Base-by-base conservation (phyloP, 2,113 vertebrate species). In the Hippocampus mohnikei region DNA sequence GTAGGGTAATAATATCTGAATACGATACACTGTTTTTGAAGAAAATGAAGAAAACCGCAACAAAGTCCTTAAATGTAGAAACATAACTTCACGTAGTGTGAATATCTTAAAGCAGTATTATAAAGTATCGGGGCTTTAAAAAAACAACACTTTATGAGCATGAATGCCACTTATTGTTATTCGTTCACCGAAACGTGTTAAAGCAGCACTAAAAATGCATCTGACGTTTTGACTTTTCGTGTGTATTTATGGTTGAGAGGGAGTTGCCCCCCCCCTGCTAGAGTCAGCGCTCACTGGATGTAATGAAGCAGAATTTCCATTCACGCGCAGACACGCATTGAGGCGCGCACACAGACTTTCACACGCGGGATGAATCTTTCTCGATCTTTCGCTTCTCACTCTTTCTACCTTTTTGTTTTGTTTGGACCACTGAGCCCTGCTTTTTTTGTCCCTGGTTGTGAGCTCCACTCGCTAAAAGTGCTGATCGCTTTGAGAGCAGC, bases 211-310 rank as follows among this genome's bases (percentile, higher is more conserved):
- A 63, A 71, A 72, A 73, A 23, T 23, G 9, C 8, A 53, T 18
- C 8, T 3, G 40, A 53, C 15, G 27, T 37, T 66, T 20, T 21
- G 8, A 15, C 21, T 59, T 23, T 40, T 40, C 55, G 59, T 69
- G 1, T 70, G 78, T 79, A 55, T 27, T 58, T 58, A 27, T 58
- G 23, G 46, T 48, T 18, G 3, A 48, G 16, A 58, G 56, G 25
- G 23, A 58, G 56, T 58, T 58, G 41, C n/a, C 62, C 33, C n/a
- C 62, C 33, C n/a, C 23, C 6, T 65, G 62, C 62, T 27, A 72
- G 63, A 62, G 69, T 65, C 81, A 60, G 63, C 58, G 60, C 81
- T 90, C 88, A 89, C 90, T 90, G 73, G 79, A 88, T 84, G 78
- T 68, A 80, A 66, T 84, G 78, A 79, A 80, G 71, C 81, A 76